Conservation (phyloP, 2,888 invertebrate species). For the Drosophila subsilvestris region DNA sequence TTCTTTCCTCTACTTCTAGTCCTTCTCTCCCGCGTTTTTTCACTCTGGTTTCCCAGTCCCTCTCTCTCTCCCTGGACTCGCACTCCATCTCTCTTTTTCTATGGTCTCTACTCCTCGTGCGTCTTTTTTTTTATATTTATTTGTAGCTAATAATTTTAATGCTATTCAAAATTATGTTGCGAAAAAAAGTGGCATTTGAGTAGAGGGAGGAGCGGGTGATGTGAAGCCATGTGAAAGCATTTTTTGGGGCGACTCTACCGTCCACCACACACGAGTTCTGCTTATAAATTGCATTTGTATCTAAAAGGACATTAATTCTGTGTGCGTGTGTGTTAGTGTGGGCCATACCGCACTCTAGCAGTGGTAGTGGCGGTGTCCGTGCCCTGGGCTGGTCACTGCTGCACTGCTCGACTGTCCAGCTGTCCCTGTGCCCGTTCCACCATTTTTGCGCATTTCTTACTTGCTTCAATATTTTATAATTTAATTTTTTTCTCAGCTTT, state of each 20-base stretch:
- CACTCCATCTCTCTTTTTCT: background rate
- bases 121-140: constrained; percentile 50
- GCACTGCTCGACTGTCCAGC: constrained; percentile 43
- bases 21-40: constrained; percentile 41
- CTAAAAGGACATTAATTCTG: constrained; percentile 77
- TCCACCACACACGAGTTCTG: constrained; percentile 22
- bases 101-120: constrained; percentile 29
- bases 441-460: constrained; percentile 68
- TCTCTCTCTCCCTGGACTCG: constrained; percentile 2
- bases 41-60: background rate
- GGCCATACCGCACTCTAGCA: constrained; percentile 1
- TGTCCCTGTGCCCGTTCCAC: constrained; percentile 7
- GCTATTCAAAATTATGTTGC: constrained; percentile 79
- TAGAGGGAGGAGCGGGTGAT: background rate
- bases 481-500: constrained; percentile 56
- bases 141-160: constrained; percentile 82
- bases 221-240: constrained; percentile 61
- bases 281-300: constrained; percentile 81
- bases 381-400: background rate
- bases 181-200: constrained; percentile 41
- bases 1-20: constrained; percentile 22
- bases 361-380: background rate
- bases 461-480: constrained; percentile 80
- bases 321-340: constrained; percentile 21
- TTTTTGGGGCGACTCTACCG: constrained; percentile 47